Evolutionary conservation across 2,113 vertebrate genomes (phyloP), one percentile per base, ranked within the genome.

Genomic region (Larimichthys crocea): DNA sequence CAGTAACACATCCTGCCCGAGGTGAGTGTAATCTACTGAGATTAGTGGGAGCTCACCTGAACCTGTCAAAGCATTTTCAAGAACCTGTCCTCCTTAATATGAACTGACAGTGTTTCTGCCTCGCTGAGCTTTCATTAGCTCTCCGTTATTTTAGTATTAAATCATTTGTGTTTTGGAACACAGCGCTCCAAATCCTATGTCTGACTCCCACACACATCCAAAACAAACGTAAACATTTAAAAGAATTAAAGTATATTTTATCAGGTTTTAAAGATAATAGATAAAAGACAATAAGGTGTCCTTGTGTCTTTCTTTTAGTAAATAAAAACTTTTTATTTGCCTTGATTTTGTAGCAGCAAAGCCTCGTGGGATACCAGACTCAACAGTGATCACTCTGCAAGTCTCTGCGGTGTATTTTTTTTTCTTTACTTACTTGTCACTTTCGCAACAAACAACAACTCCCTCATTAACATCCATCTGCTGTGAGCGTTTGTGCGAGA

Each of bases 71-170:
- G 24, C 48, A 14, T 71, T 86, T 82, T 65, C 12, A 71, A 73
- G 59, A 82, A 86, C 61, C n/a, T 80, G 80, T 87, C 72, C 70
- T 76, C 31, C 62, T 67, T 84, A 88, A 90, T 77, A 17, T 46
- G 66, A 91, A 68, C 31, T 57, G 77, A 88, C 86, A 85, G 76
- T 66, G 72, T 90, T 84, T 84, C 74, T 84, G 84, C 76, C 74
- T 70, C 24, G 15, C 67, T 29, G 80, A 46, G 26, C 79, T 81
- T 88, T 77, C 40, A 80, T 87, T 88, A 79, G 29, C 42, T 52
- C 48, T 59, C 57, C 42, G 65, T 84, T 84, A 84, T 83, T 84
- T 81, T 75, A 55, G 16, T 50, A 75, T 72, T 78, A 29, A 90
- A 85, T 77, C 20, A 83, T 48, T 52, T 80, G 62, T 46, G 46